Percentiles rank a stretch among this genome's conserved stretches.
These are phyloP conservation scores for Gadopsis marmoratus DNA, from an alignment of 2,797 vertebrate species.

Conservation along the genomic window DNA sequence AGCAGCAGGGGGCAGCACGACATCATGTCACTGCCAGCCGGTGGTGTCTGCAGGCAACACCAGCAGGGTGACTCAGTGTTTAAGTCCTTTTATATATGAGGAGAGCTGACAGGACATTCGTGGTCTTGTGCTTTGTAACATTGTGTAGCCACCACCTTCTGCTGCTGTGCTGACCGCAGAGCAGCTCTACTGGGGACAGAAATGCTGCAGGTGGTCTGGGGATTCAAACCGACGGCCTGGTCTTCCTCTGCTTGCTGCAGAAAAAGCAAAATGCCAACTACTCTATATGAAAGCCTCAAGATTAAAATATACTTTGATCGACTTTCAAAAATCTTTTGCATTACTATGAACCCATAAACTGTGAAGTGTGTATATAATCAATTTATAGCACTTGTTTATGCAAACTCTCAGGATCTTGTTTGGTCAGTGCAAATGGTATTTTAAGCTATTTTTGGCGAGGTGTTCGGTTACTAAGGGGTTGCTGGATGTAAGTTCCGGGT, in stretches of 20 bases:
- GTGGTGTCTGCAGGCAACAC: neutral
- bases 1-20: slow-evolving; percentile 65
- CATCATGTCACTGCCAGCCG: neutral
- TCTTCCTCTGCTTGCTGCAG: neutral
- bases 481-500: too few relatives aligned
- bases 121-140: neutral
- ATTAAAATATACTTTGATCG: neutral
- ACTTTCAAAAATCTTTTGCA: neutral
- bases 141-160: neutral
- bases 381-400: neutral
- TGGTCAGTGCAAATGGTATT: neutral
- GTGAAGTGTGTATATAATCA: neutral
- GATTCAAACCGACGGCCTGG: neutral
- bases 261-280: neutral
- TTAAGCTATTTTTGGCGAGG: too few relatives aligned
- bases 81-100: neutral
- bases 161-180: neutral
- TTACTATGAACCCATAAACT: neutral
- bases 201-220: neutral
- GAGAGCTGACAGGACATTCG: neutral
- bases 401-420: neutral
- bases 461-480: too few relatives aligned
- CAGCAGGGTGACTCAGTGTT: neutral
- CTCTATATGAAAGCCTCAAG: neutral
- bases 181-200: neutral